These are phyloP conservation scores for Hylaeus anthracinus DNA, from an alignment of 1,140 invertebrate genomes.

Conservation along the genomic window DNA sequence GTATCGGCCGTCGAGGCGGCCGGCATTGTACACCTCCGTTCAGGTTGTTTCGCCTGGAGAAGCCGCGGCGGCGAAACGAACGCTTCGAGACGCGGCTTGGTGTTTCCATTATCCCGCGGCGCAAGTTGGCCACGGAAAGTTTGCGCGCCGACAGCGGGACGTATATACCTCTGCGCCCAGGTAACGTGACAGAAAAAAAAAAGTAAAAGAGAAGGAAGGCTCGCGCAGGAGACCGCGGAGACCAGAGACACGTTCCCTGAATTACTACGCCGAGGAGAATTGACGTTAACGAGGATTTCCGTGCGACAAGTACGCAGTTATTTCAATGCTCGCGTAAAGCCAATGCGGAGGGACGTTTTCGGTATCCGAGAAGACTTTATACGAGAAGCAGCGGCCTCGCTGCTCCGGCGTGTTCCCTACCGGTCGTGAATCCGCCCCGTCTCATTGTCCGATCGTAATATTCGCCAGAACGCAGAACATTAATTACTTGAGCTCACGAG, in stretches of 20 bases:
- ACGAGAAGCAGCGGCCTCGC: background rate
- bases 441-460: conserved; percentile 30
- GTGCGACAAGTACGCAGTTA: conserved; percentile 58
- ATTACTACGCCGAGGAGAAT: conserved; percentile 63
- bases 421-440: conserved; percentile 15
- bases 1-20: conserved; percentile 28
- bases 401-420: background rate
- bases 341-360: conserved; percentile 39
- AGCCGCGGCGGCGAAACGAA: background rate
- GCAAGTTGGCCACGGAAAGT: conserved; percentile 43
- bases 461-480: conserved; percentile 1
- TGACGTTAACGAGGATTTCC: conserved; percentile 67
- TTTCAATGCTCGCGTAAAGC: conserved; percentile 37
- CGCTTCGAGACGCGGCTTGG: conserved; percentile 28
- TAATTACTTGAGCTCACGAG: background rate
- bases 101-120: conserved; percentile 54
- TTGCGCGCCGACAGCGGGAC: conserved; percentile 38
- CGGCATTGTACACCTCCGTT: conserved; percentile 24
- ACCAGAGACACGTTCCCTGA: conserved; percentile 42
- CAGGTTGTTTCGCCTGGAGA: conserved; percentile 7
- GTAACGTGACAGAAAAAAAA: conserved; percentile 52
- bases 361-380: conserved; percentile 40
- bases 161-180: conserved; percentile 14
- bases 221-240: background rate
- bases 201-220: background rate